Percentiles rank a stretch among this genome's conserved stretches.
Conservation (phyloP, 2,797 vertebrate genomes). For the Moxostoma hubbsi region DNA sequence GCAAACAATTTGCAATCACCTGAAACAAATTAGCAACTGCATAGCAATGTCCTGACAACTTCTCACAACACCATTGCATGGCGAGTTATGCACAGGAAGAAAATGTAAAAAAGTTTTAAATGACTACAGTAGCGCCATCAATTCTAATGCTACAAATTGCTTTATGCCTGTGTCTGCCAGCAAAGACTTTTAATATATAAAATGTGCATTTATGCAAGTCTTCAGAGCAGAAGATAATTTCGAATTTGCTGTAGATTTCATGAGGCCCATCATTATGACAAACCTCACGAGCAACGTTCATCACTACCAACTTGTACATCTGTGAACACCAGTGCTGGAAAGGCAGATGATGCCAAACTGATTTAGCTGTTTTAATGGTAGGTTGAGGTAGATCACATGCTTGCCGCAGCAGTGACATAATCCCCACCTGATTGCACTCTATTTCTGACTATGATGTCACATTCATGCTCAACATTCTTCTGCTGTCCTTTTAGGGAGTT, state of each 20-base stretch:
- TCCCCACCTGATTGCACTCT: slow-evolving; percentile 28
- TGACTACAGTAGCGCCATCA: background rate
- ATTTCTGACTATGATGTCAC: slow-evolving; percentile 54
- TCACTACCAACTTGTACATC: background rate
- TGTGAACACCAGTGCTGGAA: background rate
- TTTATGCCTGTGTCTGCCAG: background rate
- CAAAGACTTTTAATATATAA: background rate
- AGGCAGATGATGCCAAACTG: slow-evolving; percentile 16
- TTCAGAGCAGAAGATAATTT: background rate
- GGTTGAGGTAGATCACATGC: slow-evolving; percentile 13
- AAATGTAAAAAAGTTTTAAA: background rate
- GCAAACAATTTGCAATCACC: too few species aligned
- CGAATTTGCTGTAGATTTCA: too few species aligned
- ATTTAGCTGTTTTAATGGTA: slow-evolving; percentile 1
- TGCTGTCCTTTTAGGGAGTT: background rate
- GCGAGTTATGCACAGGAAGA: too few species aligned
- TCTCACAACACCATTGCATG: too few species aligned
- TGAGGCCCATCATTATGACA: background rate
- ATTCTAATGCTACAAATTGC: background rate
- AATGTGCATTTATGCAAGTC: background rate
- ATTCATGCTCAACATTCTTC: slow-evolving; percentile 28
- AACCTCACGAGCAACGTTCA: too few species aligned
- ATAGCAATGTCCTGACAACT: too few species aligned
- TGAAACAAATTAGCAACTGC: too few species aligned
- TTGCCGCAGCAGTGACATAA: slow-evolving; percentile 46